Evolutionary conservation across 2,797 vertebrate species (phyloP).

Genomic region (Ibycter americanus): DNA sequence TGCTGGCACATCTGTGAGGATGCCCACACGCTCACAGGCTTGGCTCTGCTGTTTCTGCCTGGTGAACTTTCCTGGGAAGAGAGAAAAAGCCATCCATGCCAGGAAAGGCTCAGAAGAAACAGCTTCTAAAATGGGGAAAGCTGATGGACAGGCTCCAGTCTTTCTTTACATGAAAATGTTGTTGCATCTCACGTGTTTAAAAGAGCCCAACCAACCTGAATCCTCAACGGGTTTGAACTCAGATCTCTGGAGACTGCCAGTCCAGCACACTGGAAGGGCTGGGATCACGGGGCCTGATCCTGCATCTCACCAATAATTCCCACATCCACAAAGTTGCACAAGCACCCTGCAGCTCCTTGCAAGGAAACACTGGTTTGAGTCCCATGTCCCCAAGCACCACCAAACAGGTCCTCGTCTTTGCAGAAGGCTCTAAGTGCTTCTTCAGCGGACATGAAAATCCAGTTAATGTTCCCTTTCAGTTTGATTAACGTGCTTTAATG

Average conservation of each 20-base stretch:
- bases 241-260: background rate
- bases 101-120: background rate
- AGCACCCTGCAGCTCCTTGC: background rate
- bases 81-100: background rate
- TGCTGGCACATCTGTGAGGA: background rate
- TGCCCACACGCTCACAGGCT: background rate
- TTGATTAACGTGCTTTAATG: slow-evolving; percentile 57
- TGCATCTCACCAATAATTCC: background rate
- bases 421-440: slow-evolving; percentile 29
- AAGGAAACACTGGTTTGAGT: background rate
- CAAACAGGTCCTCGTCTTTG: background rate
- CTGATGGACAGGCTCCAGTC: background rate
- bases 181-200: background rate
- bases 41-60: background rate
- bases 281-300: background rate
- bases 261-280: background rate
- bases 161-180: background rate
- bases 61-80: background rate
- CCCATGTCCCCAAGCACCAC: background rate
- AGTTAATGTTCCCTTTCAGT: slow-evolving; percentile 47
- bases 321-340: fast-evolving
- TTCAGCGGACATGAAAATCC: slow-evolving; percentile 41
- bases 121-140: background rate
- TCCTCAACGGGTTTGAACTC: background rate
- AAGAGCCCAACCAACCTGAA: background rate